These are phyloP conservation scores for Promerops cafer DNA, from an alignment of 2,113 vertebrate genomes.

Conservation along the genomic window DNA sequence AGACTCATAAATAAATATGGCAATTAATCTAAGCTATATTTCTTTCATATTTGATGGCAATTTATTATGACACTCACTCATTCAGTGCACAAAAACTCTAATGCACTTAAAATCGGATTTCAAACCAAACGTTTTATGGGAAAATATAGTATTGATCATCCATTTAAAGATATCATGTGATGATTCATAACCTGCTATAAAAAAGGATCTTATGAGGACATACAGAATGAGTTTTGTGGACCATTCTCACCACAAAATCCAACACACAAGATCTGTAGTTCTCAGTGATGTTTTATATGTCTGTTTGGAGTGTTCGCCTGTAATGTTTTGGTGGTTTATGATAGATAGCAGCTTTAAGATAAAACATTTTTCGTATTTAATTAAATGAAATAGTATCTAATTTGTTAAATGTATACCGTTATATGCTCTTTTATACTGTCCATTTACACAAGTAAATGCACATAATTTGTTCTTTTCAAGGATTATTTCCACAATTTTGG, in stretches of 20 bases:
- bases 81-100: conserved; percentile 76
- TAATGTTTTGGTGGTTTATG: not conserved
- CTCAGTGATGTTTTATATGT: conserved; percentile 2
- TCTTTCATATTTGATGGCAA: conserved; percentile 78
- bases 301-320: conserved; percentile 34
- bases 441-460: not conserved
- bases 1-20: conserved; percentile 82
- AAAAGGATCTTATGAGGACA: conserved; percentile 65
- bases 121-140: conserved; percentile 82
- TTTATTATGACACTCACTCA: conserved; percentile 74
- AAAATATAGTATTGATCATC: conserved; percentile 85
- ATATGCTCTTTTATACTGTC: not conserved
- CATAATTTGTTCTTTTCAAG: not conserved
- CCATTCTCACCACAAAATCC: conserved; percentile 46
- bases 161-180: conserved; percentile 74
- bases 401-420: not conserved
- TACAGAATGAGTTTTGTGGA: conserved; percentile 39
- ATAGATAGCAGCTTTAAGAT: not conserved
- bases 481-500: not conserved
- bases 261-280: not conserved
- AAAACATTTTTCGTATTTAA: not conserved
- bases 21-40: conserved; percentile 77
- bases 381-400: not conserved
- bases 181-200: conserved; percentile 76
- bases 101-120: conserved; percentile 85